A percentile compares a stretch with the other conserved stretches of the same genome.
phyloP scores from a whole-genome alignment of 2,888 invertebrate species.

The Scelioninae gen. 1 region DNA sequence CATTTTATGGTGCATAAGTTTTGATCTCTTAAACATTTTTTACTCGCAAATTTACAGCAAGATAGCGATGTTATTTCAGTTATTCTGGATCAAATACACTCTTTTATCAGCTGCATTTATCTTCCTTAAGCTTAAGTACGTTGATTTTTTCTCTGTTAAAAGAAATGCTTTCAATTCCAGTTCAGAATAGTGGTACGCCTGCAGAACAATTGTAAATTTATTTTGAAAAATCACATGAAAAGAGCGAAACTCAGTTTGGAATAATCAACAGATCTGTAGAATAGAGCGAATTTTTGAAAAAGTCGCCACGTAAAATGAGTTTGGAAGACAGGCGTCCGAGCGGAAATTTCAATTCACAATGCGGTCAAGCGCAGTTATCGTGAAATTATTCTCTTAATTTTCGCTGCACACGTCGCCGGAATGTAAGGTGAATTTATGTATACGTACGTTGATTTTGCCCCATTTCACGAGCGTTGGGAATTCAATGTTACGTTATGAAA shows the following conservation, averaged over 20 bases:
- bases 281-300: slow-evolving; percentile 48
- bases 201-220: slow-evolving; percentile 17
- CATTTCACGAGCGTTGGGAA: slow-evolving; percentile 50
- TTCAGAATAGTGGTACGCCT: background rate
- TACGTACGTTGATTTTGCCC: slow-evolving; percentile 62
- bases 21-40: slow-evolving; percentile 44
- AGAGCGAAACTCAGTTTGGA: slow-evolving; percentile 6
- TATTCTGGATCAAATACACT: background rate
- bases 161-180: slow-evolving; percentile 1
- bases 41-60: slow-evolving; percentile 16
- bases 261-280: slow-evolving; percentile 27
- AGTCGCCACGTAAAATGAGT: slow-evolving; percentile 42
- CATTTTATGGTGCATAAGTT: slow-evolving; percentile 44
- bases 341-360: slow-evolving; percentile 66
- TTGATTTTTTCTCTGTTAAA: background rate
- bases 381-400: slow-evolving; percentile 74
- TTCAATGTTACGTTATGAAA: slow-evolving; percentile 63
- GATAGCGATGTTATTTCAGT: slow-evolving; percentile 3
- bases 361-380: slow-evolving; percentile 71
- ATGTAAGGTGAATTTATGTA: slow-evolving; percentile 64
- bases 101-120: slow-evolving; percentile 11
- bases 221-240: slow-evolving; percentile 3
- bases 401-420: slow-evolving; percentile 68
- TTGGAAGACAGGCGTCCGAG: slow-evolving; percentile 59
- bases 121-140: background rate